Percentiles rank a stretch among this genome's conserved stretches.
Conservation (phyloP, 2,797 vertebrate genomes). For the Ptychobarbus kaznakovi region DNA sequence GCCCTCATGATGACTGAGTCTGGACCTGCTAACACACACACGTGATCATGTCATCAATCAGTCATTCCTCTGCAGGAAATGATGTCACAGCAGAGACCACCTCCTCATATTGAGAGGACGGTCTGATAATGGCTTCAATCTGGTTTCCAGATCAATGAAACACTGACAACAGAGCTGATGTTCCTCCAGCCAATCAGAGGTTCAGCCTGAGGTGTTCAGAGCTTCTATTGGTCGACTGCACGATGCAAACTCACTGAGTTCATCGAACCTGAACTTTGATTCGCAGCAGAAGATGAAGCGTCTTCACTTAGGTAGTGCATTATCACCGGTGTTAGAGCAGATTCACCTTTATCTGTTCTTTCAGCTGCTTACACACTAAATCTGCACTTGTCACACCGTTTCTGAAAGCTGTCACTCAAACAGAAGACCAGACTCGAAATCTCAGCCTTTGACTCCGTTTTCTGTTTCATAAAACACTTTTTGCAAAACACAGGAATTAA, state of each 20-base stretch:
- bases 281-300: background rate
- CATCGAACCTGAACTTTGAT: conserved; percentile 4
- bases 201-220: background rate
- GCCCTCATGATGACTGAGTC: conserved; percentile 41
- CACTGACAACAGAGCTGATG: background rate
- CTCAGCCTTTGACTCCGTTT: too few species aligned
- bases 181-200: background rate
- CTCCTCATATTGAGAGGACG: background rate
- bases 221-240: too few species aligned
- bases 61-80: background rate
- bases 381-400: background rate
- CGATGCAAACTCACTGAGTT: background rate
- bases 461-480: too few species aligned
- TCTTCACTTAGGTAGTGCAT: background rate
- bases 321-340: background rate
- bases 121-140: background rate
- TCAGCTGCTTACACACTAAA: too few species aligned
- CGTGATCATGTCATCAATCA: too few species aligned
- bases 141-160: background rate
- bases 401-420: background rate
- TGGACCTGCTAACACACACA: conserved; percentile 3
- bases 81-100: background rate
- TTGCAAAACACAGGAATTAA: background rate
- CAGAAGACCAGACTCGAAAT: too few species aligned
- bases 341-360: background rate